phyloP scores from a whole-genome alignment of 1,140 invertebrate genomes.

The Notospermus geniculatus region DNA sequence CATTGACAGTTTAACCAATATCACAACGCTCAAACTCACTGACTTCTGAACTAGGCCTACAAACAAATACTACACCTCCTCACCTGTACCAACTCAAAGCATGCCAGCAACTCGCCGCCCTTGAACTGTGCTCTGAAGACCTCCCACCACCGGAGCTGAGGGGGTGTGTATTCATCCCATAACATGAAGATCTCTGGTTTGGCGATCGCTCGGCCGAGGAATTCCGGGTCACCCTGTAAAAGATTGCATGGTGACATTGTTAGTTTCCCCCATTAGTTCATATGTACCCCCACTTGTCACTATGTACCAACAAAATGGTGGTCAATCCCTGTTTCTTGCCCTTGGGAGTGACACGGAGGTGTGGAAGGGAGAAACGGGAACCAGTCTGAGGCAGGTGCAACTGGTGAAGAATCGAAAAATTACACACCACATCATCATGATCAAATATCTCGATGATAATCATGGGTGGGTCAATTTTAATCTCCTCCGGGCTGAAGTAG shows the following conservation, averaged over 20 bases:
- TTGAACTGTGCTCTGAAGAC: constrained; percentile 69
- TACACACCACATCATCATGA: constrained; percentile 63
- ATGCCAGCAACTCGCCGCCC: constrained; percentile 75
- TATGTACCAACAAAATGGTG: too few species aligned
- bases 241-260: background rate
- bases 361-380: too few species aligned
- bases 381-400: too few species aligned
- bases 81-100: constrained; percentile 71
- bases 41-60: constrained; percentile 13
- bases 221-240: constrained; percentile 71
- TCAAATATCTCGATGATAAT: constrained; percentile 82
- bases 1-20: too few species aligned
- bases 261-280: background rate
- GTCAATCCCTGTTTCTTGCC: too few species aligned
- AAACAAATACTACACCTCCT: constrained; percentile 15
- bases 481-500: constrained; percentile 72
- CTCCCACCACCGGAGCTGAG: constrained; percentile 74
- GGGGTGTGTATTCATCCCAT: constrained; percentile 67
- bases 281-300: too few species aligned
- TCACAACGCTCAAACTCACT: too few species aligned
- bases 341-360: too few species aligned
- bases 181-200: constrained; percentile 72
- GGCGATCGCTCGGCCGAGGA: constrained; percentile 75
- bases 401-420: background rate
- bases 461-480: constrained; percentile 71